phyloP scores from a whole-genome alignment of 2,888 invertebrate genomes.

The Cheilosia grossa region DNA sequence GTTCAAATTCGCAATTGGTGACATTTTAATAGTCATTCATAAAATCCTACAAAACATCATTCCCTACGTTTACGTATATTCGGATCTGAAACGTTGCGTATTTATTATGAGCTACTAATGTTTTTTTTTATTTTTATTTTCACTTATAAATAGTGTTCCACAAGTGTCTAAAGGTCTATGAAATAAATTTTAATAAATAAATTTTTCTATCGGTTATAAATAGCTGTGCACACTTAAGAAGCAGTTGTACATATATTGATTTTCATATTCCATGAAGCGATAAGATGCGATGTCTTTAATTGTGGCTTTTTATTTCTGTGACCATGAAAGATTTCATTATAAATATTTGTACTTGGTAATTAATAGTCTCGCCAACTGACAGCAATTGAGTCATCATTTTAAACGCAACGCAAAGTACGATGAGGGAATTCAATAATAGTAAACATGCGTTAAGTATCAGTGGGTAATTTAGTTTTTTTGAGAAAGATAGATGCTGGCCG shows the following conservation, averaged over 20 bases:
- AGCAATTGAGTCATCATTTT: neutral
- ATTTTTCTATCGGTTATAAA: neutral
- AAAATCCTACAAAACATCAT: no score
- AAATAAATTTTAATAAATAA: conserved; percentile 2
- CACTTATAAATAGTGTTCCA: neutral
- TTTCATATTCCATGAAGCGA: neutral
- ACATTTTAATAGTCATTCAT: no score
- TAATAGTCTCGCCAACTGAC: neutral
- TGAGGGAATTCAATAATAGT: neutral
- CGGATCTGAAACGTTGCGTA: no score
- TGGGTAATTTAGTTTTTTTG: no score
- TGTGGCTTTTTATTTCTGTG: neutral
- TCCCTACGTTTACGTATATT: no score
- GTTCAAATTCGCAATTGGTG: no score
- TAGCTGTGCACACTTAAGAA: neutral
- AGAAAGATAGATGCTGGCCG: no score
- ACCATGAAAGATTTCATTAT: conserved; percentile 10
- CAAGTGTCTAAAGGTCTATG: neutral
- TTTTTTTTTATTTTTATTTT: neutral
- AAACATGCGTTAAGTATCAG: neutral
- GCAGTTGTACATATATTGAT: neutral
- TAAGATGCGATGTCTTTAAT: neutral
- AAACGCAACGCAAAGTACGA: neutral
- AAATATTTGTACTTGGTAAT: conserved; percentile 1
- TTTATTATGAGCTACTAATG: no score